Percentiles rank a stretch among this genome's conserved stretches.
These are phyloP conservation scores for Uria lomvia DNA, from an alignment of 2,113 vertebrate species.

Conservation along the genomic window DNA sequence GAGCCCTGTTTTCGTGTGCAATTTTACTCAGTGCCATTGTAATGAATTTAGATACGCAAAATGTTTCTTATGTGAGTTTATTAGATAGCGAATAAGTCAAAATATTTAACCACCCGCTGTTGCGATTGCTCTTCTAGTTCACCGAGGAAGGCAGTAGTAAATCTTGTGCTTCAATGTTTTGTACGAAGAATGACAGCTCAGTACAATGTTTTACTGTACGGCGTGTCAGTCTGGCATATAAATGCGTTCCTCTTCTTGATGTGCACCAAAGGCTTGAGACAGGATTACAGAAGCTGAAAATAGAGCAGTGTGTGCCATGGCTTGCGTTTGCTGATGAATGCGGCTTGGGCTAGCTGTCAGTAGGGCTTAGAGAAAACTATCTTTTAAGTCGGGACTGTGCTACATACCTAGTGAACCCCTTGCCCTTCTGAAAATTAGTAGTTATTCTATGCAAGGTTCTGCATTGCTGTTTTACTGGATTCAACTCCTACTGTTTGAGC, in stretches of 20 bases:
- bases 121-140: neutral
- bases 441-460: neutral
- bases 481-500: neutral
- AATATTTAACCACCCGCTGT: neutral
- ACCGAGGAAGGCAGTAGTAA: neutral
- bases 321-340: neutral
- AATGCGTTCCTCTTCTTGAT: neutral
- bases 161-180: neutral
- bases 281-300: conserved; percentile 42
- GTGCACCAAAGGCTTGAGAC: neutral
- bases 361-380: neutral
- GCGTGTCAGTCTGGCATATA: neutral
- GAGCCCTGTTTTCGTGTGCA: neutral
- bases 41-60: neutral
- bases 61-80: neutral
- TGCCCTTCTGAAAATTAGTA: neutral
- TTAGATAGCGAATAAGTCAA: neutral
- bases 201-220: neutral
- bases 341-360: neutral
- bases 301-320: neutral
- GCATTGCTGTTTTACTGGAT: neutral
- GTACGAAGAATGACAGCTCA: neutral
- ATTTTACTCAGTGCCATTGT: fast-evolving
- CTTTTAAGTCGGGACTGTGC: neutral
- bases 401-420: neutral